Conservation (phyloP, 92 coral and sea anemone species). For the Paragorgia papillata region DNA sequence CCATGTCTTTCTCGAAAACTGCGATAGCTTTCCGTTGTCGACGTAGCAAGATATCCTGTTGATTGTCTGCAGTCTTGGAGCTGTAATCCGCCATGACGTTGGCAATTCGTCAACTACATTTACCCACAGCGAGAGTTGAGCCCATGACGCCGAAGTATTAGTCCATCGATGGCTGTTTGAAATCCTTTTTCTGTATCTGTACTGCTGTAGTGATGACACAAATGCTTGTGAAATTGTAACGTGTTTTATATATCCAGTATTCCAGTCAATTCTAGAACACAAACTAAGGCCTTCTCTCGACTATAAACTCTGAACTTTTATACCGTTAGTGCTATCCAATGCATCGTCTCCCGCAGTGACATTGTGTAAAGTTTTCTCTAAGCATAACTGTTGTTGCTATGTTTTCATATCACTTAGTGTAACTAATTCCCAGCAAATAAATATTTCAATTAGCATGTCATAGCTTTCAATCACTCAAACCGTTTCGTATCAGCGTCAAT, state of each 20-base stretch:
- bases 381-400: slow-evolving; percentile 19
- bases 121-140: not conserved
- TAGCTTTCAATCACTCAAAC: not conserved
- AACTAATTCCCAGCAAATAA: slow-evolving; percentile 26
- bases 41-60: slow-evolving; percentile 65
- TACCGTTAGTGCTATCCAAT: not conserved
- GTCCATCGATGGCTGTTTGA: not conserved
- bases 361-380: not conserved
- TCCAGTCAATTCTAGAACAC: not conserved
- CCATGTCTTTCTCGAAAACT: slow-evolving; percentile 47
- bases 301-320: not conserved
- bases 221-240: not conserved
- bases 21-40: slow-evolving; percentile 31
- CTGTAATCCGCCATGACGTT: slow-evolving; percentile 63
- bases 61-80: slow-evolving; percentile 67
- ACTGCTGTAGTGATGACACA: not conserved
- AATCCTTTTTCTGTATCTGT: not conserved
- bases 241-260: too few species aligned
- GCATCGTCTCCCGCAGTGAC: not conserved
- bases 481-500: too few species aligned
- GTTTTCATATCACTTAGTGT: slow-evolving; percentile 24
- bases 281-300: not conserved
- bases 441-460: slow-evolving; percentile 10
- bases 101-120: not conserved
- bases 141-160: not conserved